These are phyloP conservation scores for Tachycineta bicolor DNA, from an alignment of 2,113 vertebrate genomes.

Conservation along the genomic window DNA sequence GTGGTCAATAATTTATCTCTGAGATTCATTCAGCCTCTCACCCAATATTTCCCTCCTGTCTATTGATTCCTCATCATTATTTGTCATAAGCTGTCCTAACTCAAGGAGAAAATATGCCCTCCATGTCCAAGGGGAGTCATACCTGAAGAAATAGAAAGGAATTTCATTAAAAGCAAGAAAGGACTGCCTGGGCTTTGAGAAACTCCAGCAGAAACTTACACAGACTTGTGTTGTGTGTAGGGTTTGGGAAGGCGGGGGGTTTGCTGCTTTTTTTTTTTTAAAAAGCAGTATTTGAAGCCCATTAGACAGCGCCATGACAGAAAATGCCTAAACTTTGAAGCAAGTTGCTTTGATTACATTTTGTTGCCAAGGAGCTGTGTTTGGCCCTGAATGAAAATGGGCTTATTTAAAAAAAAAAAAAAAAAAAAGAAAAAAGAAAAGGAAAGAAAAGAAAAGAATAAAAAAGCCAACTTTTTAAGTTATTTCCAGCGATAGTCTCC, in stretches of 20 bases:
- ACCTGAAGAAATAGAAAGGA: conserved; percentile 87
- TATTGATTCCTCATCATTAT: conserved; percentile 86
- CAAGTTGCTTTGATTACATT: conserved; percentile 57
- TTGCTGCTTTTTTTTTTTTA: not conserved
- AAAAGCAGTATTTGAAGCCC: not conserved
- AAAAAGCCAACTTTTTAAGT: conserved; percentile 14
- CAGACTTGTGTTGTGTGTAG: conserved; percentile 62
- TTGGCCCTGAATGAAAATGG: conserved; percentile 59
- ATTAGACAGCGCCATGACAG: conserved; percentile 44
- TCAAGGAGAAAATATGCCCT: conserved; percentile 83
- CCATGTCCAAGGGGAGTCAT: conserved; percentile 81
- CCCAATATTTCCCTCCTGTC: conserved; percentile 83
- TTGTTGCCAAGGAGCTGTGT: conserved; percentile 51
- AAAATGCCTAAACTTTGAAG: conserved; percentile 47
- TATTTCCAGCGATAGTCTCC: not conserved
- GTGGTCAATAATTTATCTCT: conserved; percentile 88
- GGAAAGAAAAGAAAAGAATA: not conserved
- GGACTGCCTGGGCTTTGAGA: conserved; percentile 76
- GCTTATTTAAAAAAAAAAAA: not conserved
- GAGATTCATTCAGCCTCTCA: conserved; percentile 85
- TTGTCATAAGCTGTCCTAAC: conserved; percentile 84
- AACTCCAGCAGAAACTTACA: conserved; percentile 74
- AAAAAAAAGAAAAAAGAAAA: no score
- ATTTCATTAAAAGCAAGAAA: conserved; percentile 85
- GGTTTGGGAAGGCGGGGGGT: not conserved